Base-by-base conservation (phyloP, 2,797 vertebrate genomes). In the Luscinia luscinia region DNA sequence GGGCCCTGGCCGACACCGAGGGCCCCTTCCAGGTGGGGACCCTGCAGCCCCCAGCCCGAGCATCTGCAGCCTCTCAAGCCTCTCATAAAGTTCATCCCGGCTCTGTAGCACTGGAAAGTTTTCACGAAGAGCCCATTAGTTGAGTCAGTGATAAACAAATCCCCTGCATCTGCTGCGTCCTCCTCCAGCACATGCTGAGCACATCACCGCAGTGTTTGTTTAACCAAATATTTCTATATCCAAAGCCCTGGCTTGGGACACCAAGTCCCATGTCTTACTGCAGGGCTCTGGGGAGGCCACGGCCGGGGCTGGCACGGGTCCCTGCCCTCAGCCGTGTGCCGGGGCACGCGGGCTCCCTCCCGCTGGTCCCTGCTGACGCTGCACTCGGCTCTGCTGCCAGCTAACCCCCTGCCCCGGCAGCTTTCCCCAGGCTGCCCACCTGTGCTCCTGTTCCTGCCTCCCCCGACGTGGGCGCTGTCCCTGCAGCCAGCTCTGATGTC, bases 21-120 rank as follows among this genome's bases (percentile, higher is more conserved):
- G 98, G 98, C 6, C 99, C 99, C 38, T 97, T 99, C 63, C 99
- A 99, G 99, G 99, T 99, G 92, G 98, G 93, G 15, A 32, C 27
- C 9, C 11, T 18, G 46, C 52, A 77, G 18, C 10, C 63, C 51
- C 19, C 23, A n/a, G 70, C 58, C 52, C 80, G 27, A 54, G 55
- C 80, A 84, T 52, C 67, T 91, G 87, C 74, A 59, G 51, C 74
- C 78, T 2, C 85, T 96, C 94, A 85, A 64, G 43, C 2, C 4
- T 87, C 92, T 86, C 24, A 26, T 86, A 67, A 91, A 70, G 80
- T 70, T 95, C 69, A 54, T 15, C 73, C 51, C 63, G 41, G 54
- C 69, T 46, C 51, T 5, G 10, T 34, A 72, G 80, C 8, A 5
- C 84, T 90, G 58, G 66, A 69, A 88, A 77, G 89, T 87, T 96